Conservation (phyloP, 1,140 invertebrate species). For the Polypedilum vanderplanki region DNA sequence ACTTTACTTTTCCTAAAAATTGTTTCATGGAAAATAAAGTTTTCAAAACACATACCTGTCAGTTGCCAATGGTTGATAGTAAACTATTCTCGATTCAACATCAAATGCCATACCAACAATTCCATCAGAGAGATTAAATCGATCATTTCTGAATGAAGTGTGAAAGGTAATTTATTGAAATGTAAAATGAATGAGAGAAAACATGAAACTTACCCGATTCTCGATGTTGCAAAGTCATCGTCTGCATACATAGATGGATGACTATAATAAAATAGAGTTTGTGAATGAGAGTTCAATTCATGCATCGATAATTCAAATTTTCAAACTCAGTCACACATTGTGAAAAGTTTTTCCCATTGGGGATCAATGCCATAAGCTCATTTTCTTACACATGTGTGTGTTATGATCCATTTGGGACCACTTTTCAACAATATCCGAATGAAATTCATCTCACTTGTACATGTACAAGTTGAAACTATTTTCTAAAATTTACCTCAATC, state of each 20-base stretch:
- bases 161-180: slow-evolving; percentile 3
- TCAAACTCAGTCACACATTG: not conserved
- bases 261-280: slow-evolving; percentile 32
- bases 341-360: not conserved
- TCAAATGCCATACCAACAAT: slow-evolving; percentile 71
- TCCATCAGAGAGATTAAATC: slow-evolving; percentile 71
- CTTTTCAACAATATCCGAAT: not conserved
- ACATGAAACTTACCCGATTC: slow-evolving; percentile 48
- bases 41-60: slow-evolving; percentile 52
- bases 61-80: slow-evolving; percentile 76
- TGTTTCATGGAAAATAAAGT: not conserved
- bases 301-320: not conserved
- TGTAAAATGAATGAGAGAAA: not conserved
- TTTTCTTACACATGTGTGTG: not conserved
- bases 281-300: not conserved
- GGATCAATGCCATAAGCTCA: not conserved
- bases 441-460: not conserved
- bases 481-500: slow-evolving; percentile 44
- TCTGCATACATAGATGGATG: slow-evolving; percentile 75
- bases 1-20: no score
- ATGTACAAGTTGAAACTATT: not conserved
- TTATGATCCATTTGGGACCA: not conserved
- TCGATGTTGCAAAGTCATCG: slow-evolving; percentile 63
- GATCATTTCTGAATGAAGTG: slow-evolving; percentile 44
- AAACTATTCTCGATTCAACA: slow-evolving; percentile 55